Evolutionary conservation across 2,888 invertebrate species (phyloP), one percentile per base, ranked within the genome.

Genomic region (Chromoteleia sp.): DNA sequence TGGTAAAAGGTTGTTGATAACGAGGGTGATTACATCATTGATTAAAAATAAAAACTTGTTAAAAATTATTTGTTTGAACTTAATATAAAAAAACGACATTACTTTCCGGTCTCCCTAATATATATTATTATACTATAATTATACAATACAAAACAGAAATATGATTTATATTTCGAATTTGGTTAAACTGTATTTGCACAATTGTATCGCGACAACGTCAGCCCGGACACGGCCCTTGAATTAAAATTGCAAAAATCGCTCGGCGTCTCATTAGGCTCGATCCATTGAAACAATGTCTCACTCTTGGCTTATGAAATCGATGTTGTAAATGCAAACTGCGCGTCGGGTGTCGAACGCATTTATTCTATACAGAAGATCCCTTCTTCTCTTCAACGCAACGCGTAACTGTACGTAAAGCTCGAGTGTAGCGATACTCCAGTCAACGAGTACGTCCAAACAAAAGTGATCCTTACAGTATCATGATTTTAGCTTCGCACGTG

Each of bases 401-500:
- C 67, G 79, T 71, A 67, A 80, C 76, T 65, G 58, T 70, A 33
- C 63, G 73, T 59, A 52, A 8, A 25, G 84, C 85, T 86, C 81
- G 82, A 85, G 73, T 82, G 76, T 77, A 84, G 81, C 73, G 85
- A 85, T 84, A 83, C 86, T 87, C 73, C 59, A 81, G 82, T 68
- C 75, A 71, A 81, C 73, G 86, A 80, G 70, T 30, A 30, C 39
- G 56, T 21, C 74, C 74, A 81, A 87, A 89, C 89, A 89, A 90
- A 87, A 87, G 87, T 84, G 80, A 84, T 85, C 86, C 85, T 85
- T 87, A 88, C 87, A 85, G 88, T 89, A 91, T 91, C 90, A 90
- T 90, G 91, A 91, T 91, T 90, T 91, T 89, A 90, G 88, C 86
- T 85, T 87, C 83, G 90, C 91, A 91, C 91, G 91, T 91, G 91